Evolutionary conservation across 2,797 vertebrate species (phyloP), one percentile per base, ranked within the genome.

Genomic region (Falco concolor): DNA sequence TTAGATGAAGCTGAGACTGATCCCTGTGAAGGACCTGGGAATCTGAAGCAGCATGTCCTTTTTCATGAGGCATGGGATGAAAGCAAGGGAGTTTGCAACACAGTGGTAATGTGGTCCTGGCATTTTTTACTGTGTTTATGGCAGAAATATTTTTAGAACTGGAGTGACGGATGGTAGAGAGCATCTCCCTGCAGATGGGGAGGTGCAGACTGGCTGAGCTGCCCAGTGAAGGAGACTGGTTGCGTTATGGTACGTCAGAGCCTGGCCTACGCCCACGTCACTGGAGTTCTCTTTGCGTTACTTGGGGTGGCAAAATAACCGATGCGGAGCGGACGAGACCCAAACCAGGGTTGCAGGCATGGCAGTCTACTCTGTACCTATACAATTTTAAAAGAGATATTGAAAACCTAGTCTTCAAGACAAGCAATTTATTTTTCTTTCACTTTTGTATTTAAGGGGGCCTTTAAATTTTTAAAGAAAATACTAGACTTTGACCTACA

Each of bases 61-160:
- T 49, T 28, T 50, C 54, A 40, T 6, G 2, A 49, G 78, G 68
- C 25, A 6, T 4, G 53, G 72, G 74, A 12, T 61, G 42, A 79
- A 49, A 86, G 56, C 38, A 3, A 5, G 6, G 63, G 12, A 6
- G 52, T 49, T 56, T 45, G 40, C 5, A 6, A n/a, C 34, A 10
- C n/a, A 1, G 53, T 1, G 5, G 8, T 24, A 27, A 34, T 20
- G 16, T 1, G 0, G 34, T 49, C n/a, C 60, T 1, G 1, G 77
- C 15, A 1, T 56, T 80, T 50, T 72, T 54, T 36, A 12, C 23
- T 38, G 40, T 40, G 57, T 83, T 88, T 93, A 53, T 78, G 60
- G 78, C 42, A 73, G 68, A 49, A 78, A 59, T 89, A 25, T 73
- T 72, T 82, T 72, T 65, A 36, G 56, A 78, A 54, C 52, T 47